Conservation (phyloP, 2,888 invertebrate species). For the Limnephilus auricula region DNA sequence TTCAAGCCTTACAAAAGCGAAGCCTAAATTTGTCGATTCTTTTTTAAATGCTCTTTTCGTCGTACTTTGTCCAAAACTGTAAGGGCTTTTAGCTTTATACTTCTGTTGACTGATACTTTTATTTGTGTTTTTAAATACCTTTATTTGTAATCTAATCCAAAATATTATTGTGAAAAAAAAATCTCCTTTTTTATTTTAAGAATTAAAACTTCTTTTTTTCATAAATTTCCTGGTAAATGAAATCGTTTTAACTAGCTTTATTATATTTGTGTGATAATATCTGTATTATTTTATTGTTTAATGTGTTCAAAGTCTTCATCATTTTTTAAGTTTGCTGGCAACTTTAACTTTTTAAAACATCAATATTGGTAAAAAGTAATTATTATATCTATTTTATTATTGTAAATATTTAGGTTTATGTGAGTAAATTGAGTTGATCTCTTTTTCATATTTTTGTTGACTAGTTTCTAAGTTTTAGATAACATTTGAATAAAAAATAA, state of each 20-base stretch:
- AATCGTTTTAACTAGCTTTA: not conserved
- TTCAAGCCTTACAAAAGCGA: slow-evolving; percentile 88
- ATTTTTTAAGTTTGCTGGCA: not conserved
- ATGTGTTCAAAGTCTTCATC: not conserved
- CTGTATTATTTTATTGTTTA: not conserved
- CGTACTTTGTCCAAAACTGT: not conserved
- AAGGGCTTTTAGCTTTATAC: no score
- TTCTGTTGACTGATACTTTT: not conserved
- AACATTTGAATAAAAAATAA: not conserved
- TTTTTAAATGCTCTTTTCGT: not conserved
- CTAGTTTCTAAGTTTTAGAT: not conserved
- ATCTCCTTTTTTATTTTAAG: no score
- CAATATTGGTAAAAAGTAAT: not conserved
- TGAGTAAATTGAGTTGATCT: not conserved
- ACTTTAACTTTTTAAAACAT: not conserved
- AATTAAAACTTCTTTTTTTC: no score
- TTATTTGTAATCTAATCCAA: no score
- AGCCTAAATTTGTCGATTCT: slow-evolving; percentile 67
- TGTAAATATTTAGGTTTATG: not conserved
- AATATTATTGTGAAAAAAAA: no score
- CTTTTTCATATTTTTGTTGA: not conserved
- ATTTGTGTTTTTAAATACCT: not conserved
- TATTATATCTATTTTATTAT: no score
- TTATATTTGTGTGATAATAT: not conserved
- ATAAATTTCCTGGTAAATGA: not conserved